These are phyloP conservation scores for Crax fasciolata DNA, from an alignment of 2,797 vertebrate genomes.

Conservation along the genomic window DNA sequence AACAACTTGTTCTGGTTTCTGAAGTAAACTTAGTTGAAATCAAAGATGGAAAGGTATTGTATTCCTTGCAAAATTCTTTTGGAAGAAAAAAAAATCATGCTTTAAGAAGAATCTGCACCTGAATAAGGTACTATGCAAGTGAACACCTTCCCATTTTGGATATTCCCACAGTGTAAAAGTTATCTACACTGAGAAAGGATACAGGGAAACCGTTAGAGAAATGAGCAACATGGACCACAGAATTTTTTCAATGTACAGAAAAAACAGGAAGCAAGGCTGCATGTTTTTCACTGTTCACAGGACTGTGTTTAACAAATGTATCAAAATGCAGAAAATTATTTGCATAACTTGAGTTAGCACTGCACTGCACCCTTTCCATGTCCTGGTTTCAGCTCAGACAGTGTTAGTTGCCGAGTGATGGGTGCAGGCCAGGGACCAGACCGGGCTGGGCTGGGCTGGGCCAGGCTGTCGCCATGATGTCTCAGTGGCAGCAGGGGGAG, in stretches of 20 bases:
- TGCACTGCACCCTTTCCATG: too few species aligned
- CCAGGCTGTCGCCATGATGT: too few species aligned
- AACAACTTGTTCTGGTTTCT: background rate
- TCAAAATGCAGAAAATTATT: too few species aligned
- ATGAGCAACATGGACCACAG: background rate
- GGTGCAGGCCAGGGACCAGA: too few species aligned
- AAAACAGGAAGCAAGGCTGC: background rate
- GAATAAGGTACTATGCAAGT: background rate
- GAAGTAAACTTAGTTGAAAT: background rate
- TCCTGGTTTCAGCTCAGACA: too few species aligned
- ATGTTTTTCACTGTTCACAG: too few species aligned
- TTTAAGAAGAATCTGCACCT: background rate
- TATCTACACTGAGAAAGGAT: background rate
- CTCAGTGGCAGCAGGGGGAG: too few species aligned
- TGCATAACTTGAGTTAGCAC: too few species aligned
- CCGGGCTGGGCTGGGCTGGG: too few species aligned
- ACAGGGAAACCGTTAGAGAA: background rate
- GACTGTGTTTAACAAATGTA: too few species aligned
- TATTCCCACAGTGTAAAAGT: background rate
- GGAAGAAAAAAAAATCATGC: background rate
- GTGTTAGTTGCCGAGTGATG: too few species aligned
- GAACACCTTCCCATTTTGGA: background rate
- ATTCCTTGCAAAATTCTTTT: background rate
- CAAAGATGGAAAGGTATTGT: background rate
- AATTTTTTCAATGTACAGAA: background rate